phyloP scores from a whole-genome alignment of 53 echinoderm and acorn worm species.

The Crossaster papposus region DNA sequence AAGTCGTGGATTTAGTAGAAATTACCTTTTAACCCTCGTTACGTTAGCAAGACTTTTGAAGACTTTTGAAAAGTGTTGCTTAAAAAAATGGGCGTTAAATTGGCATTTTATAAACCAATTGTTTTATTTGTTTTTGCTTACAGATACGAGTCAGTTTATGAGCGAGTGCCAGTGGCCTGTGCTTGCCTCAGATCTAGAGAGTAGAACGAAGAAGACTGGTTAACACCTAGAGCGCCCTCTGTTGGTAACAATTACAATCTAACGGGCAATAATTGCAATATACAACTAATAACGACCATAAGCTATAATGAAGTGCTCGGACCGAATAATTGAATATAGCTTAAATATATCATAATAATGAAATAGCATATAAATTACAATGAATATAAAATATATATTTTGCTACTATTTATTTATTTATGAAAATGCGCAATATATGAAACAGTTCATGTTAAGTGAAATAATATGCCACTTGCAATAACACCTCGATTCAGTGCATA shows the following conservation, averaged over 20 bases:
- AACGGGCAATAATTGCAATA: neutral
- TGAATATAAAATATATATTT: neutral
- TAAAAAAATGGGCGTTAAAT: neutral
- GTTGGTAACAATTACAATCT: neutral
- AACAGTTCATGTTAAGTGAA: too few relatives aligned
- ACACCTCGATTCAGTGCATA: neutral
- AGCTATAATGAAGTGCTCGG: neutral
- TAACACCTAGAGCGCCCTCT: neutral
- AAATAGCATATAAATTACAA: too few relatives aligned
- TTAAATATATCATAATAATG: too few relatives aligned
- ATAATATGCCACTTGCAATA: neutral
- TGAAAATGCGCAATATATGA: neutral
- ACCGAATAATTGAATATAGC: too few relatives aligned
- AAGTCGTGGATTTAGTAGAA: neutral
- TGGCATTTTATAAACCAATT: neutral
- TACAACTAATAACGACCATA: neutral
- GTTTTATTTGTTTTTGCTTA: neutral
- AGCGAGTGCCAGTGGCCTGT: slow-evolving; percentile 41
- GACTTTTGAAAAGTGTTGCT: too few relatives aligned
- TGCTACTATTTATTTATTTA: neutral
- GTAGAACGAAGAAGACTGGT: neutral
- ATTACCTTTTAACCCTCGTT: neutral
- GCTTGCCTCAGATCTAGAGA: neutral
- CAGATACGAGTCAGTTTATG: slow-evolving; percentile 18
- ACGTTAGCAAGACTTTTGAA: too few relatives aligned